Base-by-base conservation (phyloP, 2,113 vertebrate species). In the Catagonus wagneri region DNA sequence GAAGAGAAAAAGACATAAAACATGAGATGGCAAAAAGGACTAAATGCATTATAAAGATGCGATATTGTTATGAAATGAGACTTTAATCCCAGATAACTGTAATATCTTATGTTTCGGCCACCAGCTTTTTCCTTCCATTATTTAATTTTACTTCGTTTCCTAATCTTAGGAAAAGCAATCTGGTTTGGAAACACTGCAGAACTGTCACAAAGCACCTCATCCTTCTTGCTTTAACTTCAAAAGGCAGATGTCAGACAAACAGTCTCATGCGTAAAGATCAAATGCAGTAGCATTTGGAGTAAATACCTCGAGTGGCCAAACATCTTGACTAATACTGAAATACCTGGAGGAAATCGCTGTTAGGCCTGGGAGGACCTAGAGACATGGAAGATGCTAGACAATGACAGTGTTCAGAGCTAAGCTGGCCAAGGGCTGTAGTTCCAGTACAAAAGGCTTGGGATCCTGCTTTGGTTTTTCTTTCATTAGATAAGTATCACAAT, bases 401-500 rank as follows among this genome's bases (percentile, higher is more conserved):
- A 1, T 27, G 54, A n/a, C 22, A 9, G 9, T 11, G 16, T 7
- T 16, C 12, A 72, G 15, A 72, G 39, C 27, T n/a, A 3, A 52
- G 76, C 27, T 23, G 50, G n/a, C 2, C 22, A n/a, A 13, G 14
- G 63, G 34, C 36, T 50, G 20, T 16, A 16, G 36, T 32, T 61
- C 4, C 20, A 71, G 36, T 36, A 36, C 34, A 72, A 25, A 7
- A 75, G 32, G 52, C 50, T 93, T 16, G 60, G 39, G 27, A 23
- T 85, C 63, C 96, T 72, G 63, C 74, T 93, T 94, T 80, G 50
- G 39, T 87, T 56, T 84, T 80, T 23, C 56, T 96, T 95, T 93
- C 89, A 81, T 86, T 92, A 91, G 94, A 13, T 89, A 74, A 93
- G 36, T 84, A 65, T 81, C 71, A 83, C 52, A 87, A 36, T 61